Evolutionary conservation across 2,797 vertebrate species (phyloP).

Genomic region (Hybognathus amarus): DNA sequence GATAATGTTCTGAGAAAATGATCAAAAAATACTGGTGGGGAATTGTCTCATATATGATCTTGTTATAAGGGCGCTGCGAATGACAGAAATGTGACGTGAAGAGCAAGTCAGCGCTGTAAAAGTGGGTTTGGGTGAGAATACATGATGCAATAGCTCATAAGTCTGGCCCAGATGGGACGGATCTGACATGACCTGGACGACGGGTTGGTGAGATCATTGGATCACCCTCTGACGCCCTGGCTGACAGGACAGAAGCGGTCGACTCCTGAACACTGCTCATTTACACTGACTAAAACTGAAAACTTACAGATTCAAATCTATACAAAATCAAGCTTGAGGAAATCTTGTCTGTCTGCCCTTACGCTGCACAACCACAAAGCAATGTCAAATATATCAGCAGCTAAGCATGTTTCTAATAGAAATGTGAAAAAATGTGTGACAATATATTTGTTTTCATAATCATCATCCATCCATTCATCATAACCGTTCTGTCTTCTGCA

Average conservation of each 20-base stretch:
- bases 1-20: neutral
- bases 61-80: neutral
- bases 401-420: neutral
- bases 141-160: neutral
- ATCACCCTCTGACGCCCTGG: slow-evolving; percentile 6
- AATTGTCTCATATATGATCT: neutral
- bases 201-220: slow-evolving; percentile 15
- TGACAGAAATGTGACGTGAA: neutral
- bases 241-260: neutral
- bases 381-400: neutral
- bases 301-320: neutral
- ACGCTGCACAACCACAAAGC: too few species aligned
- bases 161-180: neutral
- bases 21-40: neutral
- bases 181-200: slow-evolving; percentile 5
- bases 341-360: neutral
- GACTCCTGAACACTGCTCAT: neutral
- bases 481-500: neutral
- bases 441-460: neutral
- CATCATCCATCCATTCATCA: neutral
- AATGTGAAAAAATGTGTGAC: neutral
- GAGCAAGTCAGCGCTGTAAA: neutral
- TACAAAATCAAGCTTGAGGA: neutral
- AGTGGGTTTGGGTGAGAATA: slow-evolving; percentile 5
- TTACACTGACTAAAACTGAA: neutral